Conservation (phyloP, 1,140 invertebrate genomes). For the Caligus rogercresseyi region DNA sequence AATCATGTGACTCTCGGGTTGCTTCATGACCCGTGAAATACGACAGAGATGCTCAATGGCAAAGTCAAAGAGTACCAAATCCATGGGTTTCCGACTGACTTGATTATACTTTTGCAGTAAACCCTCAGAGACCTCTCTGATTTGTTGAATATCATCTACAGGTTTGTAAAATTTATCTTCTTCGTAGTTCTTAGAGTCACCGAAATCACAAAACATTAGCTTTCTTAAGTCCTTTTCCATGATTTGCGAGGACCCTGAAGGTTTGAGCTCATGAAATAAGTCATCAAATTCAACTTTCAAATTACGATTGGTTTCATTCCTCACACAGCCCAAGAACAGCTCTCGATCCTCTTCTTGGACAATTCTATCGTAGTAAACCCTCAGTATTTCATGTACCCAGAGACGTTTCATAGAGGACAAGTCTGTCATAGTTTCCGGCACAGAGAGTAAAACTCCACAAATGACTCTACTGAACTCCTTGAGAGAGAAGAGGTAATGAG, state of each 20-base stretch:
- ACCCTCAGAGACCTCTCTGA: slow-evolving; percentile 66
- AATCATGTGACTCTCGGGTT: slow-evolving; percentile 64
- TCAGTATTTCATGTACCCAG: slow-evolving; percentile 81
- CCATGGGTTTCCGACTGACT: slow-evolving; percentile 94
- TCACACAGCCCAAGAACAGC: slow-evolving; percentile 50
- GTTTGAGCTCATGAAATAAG: slow-evolving; percentile 35
- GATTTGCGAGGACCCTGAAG: slow-evolving; percentile 35
- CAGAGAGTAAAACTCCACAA: slow-evolving; percentile 72
- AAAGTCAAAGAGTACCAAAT: slow-evolving; percentile 84
- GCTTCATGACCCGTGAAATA: slow-evolving; percentile 74
- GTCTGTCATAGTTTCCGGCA: slow-evolving; percentile 75
- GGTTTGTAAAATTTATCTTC: slow-evolving; percentile 37
- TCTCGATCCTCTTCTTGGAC: slow-evolving; percentile 58
- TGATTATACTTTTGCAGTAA: slow-evolving; percentile 85
- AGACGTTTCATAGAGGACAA: slow-evolving; percentile 69
- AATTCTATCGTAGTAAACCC: slow-evolving; percentile 83
- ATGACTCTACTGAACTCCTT: slow-evolving; percentile 84
- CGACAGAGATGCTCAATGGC: slow-evolving; percentile 84
- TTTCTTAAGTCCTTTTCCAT: slow-evolving; percentile 60
- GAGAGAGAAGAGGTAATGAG: slow-evolving; percentile 85
- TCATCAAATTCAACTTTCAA: slow-evolving; percentile 37
- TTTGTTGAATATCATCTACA: slow-evolving; percentile 58
- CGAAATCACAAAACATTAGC: slow-evolving; percentile 85
- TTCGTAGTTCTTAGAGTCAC: slow-evolving; percentile 76
- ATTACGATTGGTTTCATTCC: slow-evolving; percentile 30